These are phyloP conservation scores for Cantharis flavilabris DNA, from an alignment of 2,888 invertebrate genomes.

Conservation along the genomic window DNA sequence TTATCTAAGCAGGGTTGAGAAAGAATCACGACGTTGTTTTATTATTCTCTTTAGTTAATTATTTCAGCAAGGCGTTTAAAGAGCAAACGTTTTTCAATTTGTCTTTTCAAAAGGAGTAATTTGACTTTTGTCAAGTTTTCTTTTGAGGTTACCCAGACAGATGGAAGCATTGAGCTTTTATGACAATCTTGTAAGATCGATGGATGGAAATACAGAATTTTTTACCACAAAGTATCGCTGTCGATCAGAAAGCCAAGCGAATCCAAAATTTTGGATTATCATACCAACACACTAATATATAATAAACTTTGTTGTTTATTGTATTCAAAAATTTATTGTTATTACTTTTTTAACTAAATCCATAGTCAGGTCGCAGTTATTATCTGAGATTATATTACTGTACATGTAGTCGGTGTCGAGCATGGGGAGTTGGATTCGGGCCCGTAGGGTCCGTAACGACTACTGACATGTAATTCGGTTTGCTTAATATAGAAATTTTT, in stretches of 20 bases:
- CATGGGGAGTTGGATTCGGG: too few species aligned
- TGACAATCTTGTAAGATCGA: not conserved
- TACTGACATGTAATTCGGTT: too few species aligned
- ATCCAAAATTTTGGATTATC: not conserved
- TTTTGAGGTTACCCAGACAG: not conserved
- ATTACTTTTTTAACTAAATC: too few species aligned
- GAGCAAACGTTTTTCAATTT: not conserved
- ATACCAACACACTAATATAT: not conserved
- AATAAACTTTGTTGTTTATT: not conserved
- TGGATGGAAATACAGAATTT: not conserved
- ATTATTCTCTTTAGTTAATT: not conserved
- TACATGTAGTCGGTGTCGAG: too few species aligned
- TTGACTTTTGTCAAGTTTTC: not conserved
- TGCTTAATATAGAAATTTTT: too few species aligned
- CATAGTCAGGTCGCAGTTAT: too few species aligned
- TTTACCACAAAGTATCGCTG: not conserved
- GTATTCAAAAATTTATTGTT: not conserved
- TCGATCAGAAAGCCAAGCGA: not conserved
- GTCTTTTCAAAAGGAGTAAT: not conserved
- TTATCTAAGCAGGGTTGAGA: not conserved
- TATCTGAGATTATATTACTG: too few species aligned
- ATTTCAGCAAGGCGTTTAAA: not conserved
- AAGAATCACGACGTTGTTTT: not conserved
- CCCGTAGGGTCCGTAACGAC: too few species aligned
- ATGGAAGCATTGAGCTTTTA: not conserved